phyloP scores from a whole-genome alignment of 2,113 vertebrate genomes.

The Recurvirostra avosetta region DNA sequence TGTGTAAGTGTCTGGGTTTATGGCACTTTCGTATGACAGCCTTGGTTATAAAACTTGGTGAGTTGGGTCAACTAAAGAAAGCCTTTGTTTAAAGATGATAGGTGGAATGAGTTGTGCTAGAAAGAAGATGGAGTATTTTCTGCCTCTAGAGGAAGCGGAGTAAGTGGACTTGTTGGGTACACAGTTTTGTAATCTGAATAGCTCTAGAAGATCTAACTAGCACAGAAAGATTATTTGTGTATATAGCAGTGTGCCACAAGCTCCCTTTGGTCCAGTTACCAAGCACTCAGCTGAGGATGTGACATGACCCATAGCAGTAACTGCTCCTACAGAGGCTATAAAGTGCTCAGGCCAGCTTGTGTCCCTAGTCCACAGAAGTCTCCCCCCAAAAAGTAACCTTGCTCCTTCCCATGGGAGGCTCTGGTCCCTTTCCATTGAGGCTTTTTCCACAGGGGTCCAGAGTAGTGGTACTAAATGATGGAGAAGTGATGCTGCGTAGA shows the following conservation, averaged over 20 bases:
- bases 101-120: background rate
- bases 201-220: background rate
- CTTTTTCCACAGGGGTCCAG: background rate
- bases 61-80: background rate
- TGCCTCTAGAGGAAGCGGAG: background rate
- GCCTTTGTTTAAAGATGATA: background rate
- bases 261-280: background rate
- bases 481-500: background rate
- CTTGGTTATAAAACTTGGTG: background rate
- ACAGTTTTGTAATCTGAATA: background rate
- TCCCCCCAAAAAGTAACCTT: background rate
- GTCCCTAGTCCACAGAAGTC: background rate
- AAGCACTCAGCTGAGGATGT: background rate
- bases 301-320: background rate
- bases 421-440: background rate
- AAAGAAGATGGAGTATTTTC: background rate
- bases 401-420: background rate
- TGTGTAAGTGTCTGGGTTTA: background rate
- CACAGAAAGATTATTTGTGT: background rate
- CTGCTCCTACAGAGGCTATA: background rate
- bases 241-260: background rate
- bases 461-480: background rate
- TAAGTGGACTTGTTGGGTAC: background rate
- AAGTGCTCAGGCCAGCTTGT: background rate
- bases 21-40: background rate